Evolutionary conservation across 2,797 vertebrate species (phyloP).

Genomic region (Acrocephalus scirpaceus): DNA sequence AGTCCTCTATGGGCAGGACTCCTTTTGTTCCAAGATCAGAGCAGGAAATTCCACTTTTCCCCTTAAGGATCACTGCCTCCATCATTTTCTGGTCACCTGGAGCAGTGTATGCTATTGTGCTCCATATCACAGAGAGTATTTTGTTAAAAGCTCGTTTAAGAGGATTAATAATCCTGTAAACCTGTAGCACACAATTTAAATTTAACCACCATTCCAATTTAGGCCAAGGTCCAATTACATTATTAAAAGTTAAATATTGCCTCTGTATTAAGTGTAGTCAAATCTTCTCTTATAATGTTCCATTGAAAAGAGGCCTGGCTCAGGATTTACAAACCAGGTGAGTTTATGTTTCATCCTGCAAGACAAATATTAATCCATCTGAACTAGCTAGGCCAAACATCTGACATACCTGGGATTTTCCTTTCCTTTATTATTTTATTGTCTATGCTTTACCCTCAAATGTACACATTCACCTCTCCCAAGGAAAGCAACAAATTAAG

Average conservation of each 20-base stretch:
- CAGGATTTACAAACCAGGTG: not conserved
- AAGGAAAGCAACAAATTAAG: not conserved
- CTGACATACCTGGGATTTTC: not conserved
- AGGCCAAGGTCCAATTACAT: not conserved
- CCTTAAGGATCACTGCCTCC: slow-evolving; percentile 77
- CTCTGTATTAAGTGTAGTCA: not conserved
- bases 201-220: not conserved
- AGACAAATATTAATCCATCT: not conserved
- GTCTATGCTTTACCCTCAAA: not conserved
- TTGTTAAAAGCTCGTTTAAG: not conserved
- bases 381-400: not conserved
- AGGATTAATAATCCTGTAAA: not conserved
- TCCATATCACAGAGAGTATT: not conserved
- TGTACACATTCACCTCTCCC: not conserved
- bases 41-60: slow-evolving; percentile 64
- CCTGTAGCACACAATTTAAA: not conserved
- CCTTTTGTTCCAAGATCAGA: slow-evolving; percentile 70
- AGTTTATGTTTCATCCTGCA: not conserved
- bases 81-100: slow-evolving; percentile 86
- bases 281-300: not conserved
- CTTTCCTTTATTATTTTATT: not conserved
- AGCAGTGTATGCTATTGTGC: slow-evolving; percentile 61
- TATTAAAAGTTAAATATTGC: not conserved
- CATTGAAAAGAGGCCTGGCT: not conserved
- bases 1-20: slow-evolving; percentile 78